A percentile compares a stretch with the other conserved stretches of the same genome.
Evolutionary conservation across 1,140 invertebrate species (phyloP).

Genomic region (Drosophila pachea): DNA sequence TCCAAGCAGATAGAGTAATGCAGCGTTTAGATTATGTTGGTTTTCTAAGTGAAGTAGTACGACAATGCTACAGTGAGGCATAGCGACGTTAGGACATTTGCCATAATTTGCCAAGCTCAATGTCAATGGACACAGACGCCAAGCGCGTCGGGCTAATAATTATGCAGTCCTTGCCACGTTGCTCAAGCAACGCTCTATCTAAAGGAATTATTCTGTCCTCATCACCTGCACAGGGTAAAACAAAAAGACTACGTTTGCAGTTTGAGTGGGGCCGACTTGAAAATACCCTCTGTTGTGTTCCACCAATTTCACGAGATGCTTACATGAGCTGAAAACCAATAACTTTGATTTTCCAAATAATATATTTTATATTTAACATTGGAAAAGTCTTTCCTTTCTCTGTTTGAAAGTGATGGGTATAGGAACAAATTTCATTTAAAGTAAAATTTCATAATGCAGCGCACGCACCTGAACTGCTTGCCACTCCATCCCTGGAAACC

Average conservation of each 20-base stretch:
- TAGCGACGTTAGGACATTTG: conserved; percentile 27
- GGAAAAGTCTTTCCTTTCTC: neutral
- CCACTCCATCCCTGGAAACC: conserved; percentile 49
- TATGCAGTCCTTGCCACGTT: conserved; percentile 52
- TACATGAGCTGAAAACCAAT: neutral
- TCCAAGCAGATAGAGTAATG: conserved; percentile 34
- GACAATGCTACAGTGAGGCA: neutral
- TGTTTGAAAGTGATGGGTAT: conserved; percentile 2
- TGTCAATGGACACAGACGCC: conserved; percentile 50
- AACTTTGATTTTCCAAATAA: neutral
- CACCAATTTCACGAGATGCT: neutral
- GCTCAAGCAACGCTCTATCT: conserved; percentile 22
- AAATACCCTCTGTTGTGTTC: neutral
- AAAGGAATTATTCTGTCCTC: conserved; percentile 41
- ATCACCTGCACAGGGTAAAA: conserved; percentile 42
- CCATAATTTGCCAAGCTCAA: conserved; percentile 42
- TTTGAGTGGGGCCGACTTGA: neutral
- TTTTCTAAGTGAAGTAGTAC: conserved; percentile 2
- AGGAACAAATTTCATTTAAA: conserved; percentile 40
- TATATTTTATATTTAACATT: neutral
- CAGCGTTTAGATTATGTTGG: conserved; percentile 49
- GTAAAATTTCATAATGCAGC: conserved; percentile 53
- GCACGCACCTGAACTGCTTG: conserved; percentile 49
- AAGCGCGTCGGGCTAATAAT: conserved; percentile 46
- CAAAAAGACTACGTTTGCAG: neutral